phyloP scores from a whole-genome alignment of 2,888 invertebrate species.

The Xestia rhomboidea region DNA sequence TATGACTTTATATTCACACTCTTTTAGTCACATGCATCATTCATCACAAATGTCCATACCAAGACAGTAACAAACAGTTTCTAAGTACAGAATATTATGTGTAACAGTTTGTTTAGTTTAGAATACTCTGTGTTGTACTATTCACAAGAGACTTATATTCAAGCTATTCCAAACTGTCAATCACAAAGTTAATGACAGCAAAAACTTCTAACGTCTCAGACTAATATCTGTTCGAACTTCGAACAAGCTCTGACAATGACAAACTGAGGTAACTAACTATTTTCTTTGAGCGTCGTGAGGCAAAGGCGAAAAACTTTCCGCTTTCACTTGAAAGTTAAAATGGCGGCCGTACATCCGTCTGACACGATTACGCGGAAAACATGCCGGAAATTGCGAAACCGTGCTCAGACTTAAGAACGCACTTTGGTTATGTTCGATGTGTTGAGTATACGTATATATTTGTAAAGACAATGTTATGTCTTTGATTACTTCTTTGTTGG shows the following conservation, averaged over 20 bases:
- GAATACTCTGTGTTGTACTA: background rate
- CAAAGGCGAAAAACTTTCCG: constrained; percentile 45
- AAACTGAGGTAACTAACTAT: constrained; percentile 39
- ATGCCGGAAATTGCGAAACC: constrained; percentile 70
- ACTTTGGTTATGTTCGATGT: constrained; percentile 32
- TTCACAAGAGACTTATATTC: background rate
- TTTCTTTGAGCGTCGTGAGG: constrained; percentile 18
- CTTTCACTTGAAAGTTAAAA: constrained; percentile 50
- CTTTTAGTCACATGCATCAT: background rate
- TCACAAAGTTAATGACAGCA: constrained; percentile 13
- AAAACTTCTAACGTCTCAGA: constrained; percentile 25
- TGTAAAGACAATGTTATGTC: background rate
- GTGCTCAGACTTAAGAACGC: constrained; percentile 45
- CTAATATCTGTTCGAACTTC: constrained; percentile 23
- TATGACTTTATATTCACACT: no score
- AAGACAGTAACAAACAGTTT: background rate
- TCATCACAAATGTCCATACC: background rate
- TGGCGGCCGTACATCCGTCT: constrained; percentile 63
- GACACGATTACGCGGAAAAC: constrained; percentile 66
- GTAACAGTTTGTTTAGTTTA: background rate
- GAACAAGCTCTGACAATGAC: constrained; percentile 29
- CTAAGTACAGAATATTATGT: background rate
- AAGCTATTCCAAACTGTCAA: constrained; percentile 8
- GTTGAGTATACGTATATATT: background rate
- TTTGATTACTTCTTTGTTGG: background rate